Evolutionary conservation across 2,113 vertebrate genomes (phyloP).

Genomic region (Muntiacus muntjak): DNA sequence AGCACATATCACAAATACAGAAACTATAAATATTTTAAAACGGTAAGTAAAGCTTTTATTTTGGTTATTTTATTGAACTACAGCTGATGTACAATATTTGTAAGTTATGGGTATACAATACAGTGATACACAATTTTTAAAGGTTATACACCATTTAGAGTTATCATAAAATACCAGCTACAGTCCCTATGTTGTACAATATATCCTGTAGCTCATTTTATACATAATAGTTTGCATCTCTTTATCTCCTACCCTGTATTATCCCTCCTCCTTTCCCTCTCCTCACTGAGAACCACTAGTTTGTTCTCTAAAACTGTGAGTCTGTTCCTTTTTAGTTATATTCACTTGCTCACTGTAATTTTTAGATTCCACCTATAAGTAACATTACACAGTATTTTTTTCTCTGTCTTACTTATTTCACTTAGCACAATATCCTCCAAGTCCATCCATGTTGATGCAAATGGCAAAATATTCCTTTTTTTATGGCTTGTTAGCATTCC

Average conservation of each 20-base stretch:
- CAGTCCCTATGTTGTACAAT: neutral
- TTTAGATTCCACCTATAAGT: neutral
- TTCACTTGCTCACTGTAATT: neutral
- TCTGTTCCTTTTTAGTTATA: neutral
- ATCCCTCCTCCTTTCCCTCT: neutral
- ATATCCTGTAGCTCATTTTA: neutral
- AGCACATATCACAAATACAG: neutral
- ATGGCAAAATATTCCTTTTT: neutral
- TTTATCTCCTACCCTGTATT: neutral
- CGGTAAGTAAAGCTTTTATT: neutral
- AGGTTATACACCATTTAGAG: neutral
- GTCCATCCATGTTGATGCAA: neutral
- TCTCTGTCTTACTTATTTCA: neutral
- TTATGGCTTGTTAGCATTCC: neutral
- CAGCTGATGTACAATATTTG: neutral
- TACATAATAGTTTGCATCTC: neutral
- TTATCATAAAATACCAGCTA: neutral
- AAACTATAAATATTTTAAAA: constrained; percentile 11
- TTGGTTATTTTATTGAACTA: neutral
- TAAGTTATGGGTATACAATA: neutral
- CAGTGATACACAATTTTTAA: neutral
- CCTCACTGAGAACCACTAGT: neutral
- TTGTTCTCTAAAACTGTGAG: neutral
- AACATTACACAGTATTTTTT: neutral
- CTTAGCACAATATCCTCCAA: neutral